Percentiles rank a stretch among this genome's conserved stretches.
phyloP scores from a whole-genome alignment of 2,113 vertebrate genomes.

The Mixornis gularis region DNA sequence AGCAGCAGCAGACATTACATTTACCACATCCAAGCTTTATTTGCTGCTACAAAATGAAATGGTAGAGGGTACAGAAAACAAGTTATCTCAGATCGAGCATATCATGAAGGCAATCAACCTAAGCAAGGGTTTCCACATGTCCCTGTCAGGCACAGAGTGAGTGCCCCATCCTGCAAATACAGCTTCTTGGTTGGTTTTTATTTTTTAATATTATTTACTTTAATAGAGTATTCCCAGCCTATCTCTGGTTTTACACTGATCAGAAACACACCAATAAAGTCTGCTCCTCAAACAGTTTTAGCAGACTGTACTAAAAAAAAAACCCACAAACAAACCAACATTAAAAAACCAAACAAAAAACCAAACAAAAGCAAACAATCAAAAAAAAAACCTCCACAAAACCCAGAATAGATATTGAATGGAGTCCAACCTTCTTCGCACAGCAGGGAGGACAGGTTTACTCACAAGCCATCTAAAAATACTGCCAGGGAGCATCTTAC shows the following conservation, averaged over 20 bases:
- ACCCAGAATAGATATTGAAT: neutral
- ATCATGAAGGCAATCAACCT: neutral
- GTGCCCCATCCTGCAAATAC: neutral
- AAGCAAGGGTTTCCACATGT: neutral
- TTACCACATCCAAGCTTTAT: conserved; percentile 10
- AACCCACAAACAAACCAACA: neutral
- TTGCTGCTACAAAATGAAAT: conserved; percentile 26
- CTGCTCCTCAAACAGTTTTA: neutral
- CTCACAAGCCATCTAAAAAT: neutral
- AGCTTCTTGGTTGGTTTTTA: neutral
- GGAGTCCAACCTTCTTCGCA: neutral
- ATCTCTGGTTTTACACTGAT: neutral
- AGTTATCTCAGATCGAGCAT: neutral
- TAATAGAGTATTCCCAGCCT: neutral
- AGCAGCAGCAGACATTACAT: neutral
- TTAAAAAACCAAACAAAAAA: neutral
- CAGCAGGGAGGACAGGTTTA: neutral
- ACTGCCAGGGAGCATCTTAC: neutral
- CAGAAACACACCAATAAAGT: neutral
- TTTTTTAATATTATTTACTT: neutral
- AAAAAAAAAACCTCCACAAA: neutral
- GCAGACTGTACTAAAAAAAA: neutral
- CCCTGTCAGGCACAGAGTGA: neutral
- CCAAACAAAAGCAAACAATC: too few species aligned
- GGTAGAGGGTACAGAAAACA: neutral